Conservation (phyloP, 1,140 invertebrate species). For the Papilio dardanus region DNA sequence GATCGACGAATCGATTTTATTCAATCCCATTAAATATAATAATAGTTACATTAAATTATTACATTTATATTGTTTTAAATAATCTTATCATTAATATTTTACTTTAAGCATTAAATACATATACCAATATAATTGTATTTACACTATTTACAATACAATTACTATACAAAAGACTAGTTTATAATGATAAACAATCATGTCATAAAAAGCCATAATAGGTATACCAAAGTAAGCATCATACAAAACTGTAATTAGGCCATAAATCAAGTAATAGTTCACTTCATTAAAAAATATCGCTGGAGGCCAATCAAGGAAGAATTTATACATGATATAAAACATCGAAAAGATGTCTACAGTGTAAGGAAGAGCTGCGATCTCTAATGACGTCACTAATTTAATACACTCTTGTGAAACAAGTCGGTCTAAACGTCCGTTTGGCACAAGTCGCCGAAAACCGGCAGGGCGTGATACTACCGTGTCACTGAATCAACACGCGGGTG, state of each 20-base stretch:
- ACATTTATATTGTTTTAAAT: slow-evolving; percentile 53
- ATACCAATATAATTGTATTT: slow-evolving; percentile 49
- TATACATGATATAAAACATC: slow-evolving; percentile 23
- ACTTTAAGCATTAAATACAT: slow-evolving; percentile 48
- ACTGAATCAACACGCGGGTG: slow-evolving; percentile 72
- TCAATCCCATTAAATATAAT: slow-evolving; percentile 71
- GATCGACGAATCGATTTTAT: slow-evolving; percentile 68
- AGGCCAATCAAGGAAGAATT: slow-evolving; percentile 4
- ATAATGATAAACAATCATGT: slow-evolving; percentile 48
- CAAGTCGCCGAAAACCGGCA: slow-evolving; percentile 79
- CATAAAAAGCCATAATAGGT: slow-evolving; percentile 49
- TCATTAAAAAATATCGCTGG: background rate
- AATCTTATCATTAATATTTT: slow-evolving; percentile 49
- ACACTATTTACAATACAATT: slow-evolving; percentile 63
- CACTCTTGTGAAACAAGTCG: slow-evolving; percentile 54
- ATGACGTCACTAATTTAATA: slow-evolving; percentile 60
- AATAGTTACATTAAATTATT: slow-evolving; percentile 62
- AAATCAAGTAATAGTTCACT: background rate
- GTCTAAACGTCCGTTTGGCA: slow-evolving; percentile 81
- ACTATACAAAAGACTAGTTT: slow-evolving; percentile 73
- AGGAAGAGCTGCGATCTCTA: slow-evolving; percentile 70
- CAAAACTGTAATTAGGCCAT: slow-evolving; percentile 33
- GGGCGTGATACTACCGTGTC: slow-evolving; percentile 79
- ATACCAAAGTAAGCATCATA: slow-evolving; percentile 50
- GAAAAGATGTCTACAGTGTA: slow-evolving; percentile 49